These are phyloP conservation scores for Brassicogethes aeneus DNA, from an alignment of 2,888 invertebrate genomes.

Conservation along the genomic window DNA sequence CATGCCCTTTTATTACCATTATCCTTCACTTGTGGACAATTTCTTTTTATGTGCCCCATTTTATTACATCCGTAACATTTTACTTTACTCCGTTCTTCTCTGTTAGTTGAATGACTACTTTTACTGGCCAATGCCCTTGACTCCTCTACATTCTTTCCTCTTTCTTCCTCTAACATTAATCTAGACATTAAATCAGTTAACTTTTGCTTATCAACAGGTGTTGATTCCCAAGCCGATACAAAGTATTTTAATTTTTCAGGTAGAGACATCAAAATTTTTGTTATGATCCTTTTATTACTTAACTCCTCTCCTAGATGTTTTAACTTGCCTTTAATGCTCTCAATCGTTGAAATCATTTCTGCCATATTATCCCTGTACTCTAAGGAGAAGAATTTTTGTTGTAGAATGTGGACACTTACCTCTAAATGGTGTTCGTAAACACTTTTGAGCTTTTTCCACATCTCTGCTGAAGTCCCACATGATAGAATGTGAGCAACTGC, in stretches of 20 bases:
- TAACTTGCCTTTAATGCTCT: slow-evolving; percentile 14
- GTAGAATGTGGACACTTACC: slow-evolving; percentile 15
- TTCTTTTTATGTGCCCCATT: slow-evolving; percentile 8
- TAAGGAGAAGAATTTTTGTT: slow-evolving; percentile 16
- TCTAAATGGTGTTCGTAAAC: slow-evolving; percentile 16
- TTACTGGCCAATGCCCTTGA: background rate
- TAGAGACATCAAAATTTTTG: slow-evolving; percentile 18
- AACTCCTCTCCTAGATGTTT: slow-evolving; percentile 18
- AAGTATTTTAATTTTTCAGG: slow-evolving; percentile 5
- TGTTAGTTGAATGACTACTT: background rate
- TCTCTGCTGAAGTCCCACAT: slow-evolving; percentile 16
- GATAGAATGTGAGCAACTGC: slow-evolving; percentile 18
- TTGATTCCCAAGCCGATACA: slow-evolving; percentile 20
- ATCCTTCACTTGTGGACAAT: slow-evolving; percentile 4
- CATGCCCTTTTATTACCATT: slow-evolving; percentile 6
- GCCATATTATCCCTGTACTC: slow-evolving; percentile 12
- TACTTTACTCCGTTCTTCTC: background rate
- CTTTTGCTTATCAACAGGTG: slow-evolving; percentile 15
- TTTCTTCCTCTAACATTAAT: slow-evolving; percentile 19
- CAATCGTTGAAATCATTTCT: slow-evolving; percentile 14
- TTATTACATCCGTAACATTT: slow-evolving; percentile 11
- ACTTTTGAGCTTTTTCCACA: slow-evolving; percentile 19
- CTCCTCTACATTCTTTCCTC: slow-evolving; percentile 10
- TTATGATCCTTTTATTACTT: slow-evolving; percentile 16
- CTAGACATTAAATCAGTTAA: slow-evolving; percentile 19